Conservation (phyloP, 2,797 vertebrate genomes). For the Scolopax bukidnonensis region DNA sequence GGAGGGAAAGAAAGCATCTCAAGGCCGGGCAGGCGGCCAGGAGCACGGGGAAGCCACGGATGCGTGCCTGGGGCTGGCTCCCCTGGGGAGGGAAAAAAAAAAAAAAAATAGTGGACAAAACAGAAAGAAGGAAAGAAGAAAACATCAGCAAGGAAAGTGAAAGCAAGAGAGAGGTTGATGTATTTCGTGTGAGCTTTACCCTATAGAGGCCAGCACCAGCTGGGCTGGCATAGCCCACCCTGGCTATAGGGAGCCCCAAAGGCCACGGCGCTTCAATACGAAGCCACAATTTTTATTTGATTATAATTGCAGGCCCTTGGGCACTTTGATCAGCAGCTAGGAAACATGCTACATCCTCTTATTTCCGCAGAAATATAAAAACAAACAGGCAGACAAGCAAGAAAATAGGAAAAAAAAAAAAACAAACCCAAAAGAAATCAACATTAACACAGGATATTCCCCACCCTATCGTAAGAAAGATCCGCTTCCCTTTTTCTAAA, state of each 20-base stretch:
- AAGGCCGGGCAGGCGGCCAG: not conserved
- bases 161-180: not conserved
- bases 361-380: not conserved
- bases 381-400: not conserved
- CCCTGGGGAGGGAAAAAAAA: not conserved
- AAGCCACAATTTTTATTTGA: not conserved
- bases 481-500: slow-evolving; percentile 53
- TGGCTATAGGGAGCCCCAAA: not conserved
- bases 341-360: not conserved
- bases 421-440: not conserved
- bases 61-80: not conserved
- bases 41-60: rapidly evolving
- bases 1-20: not conserved
- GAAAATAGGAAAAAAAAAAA: not conserved
- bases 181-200: not conserved
- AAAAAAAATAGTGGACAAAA: not conserved
- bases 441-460: slow-evolving; percentile 39
- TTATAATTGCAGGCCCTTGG: not conserved
- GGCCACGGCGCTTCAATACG: not conserved
- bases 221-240: not conserved
- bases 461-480: slow-evolving; percentile 8
- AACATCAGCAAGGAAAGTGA: not conserved
- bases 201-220: not conserved
- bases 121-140: not conserved
- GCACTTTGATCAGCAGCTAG: not conserved